These are phyloP conservation scores for Drosophila barbarae DNA, from an alignment of 2,888 invertebrate genomes.

Conservation along the genomic window DNA sequence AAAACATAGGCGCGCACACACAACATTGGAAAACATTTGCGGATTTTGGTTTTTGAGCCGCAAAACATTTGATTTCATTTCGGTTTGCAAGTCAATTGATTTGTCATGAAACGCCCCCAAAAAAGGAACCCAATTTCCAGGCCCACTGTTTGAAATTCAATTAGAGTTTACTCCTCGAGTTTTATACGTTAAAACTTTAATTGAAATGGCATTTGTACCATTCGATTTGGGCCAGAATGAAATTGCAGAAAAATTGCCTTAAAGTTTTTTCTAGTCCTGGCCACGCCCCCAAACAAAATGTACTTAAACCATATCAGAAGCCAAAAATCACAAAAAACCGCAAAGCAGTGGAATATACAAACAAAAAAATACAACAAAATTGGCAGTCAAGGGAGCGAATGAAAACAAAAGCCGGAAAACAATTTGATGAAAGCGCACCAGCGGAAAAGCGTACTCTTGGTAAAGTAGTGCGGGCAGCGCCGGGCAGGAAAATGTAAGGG, in stretches of 20 bases:
- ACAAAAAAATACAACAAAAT: slow-evolving; percentile 29
- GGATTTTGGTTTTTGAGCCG: slow-evolving; percentile 55
- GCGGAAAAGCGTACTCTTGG: slow-evolving; percentile 16
- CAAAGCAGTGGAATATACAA: slow-evolving; percentile 12
- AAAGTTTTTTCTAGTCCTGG: slow-evolving; percentile 23
- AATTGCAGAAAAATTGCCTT: slow-evolving; percentile 23
- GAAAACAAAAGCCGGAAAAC: slow-evolving; percentile 74
- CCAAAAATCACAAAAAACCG: slow-evolving; percentile 23
- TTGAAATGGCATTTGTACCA: slow-evolving; percentile 21
- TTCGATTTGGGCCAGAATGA: slow-evolving; percentile 5
- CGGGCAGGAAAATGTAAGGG: slow-evolving; percentile 19
- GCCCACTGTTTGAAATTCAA: slow-evolving; percentile 54
- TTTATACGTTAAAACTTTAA: slow-evolving; percentile 41
- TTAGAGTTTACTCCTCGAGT: slow-evolving; percentile 50
- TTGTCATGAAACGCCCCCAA: slow-evolving; percentile 27
- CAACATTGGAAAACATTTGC: slow-evolving; percentile 51
- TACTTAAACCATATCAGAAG: slow-evolving; percentile 45
- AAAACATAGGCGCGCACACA: slow-evolving; percentile 16
- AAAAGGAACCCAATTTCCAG: slow-evolving; percentile 6
- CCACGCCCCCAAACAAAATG: slow-evolving; percentile 45
- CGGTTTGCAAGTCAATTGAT: slow-evolving; percentile 44
- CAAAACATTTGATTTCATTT: slow-evolving; percentile 70
- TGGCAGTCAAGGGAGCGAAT: slow-evolving; percentile 28
- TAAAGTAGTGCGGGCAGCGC: slow-evolving; percentile 2
- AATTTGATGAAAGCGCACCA: slow-evolving; percentile 59